Percentiles rank a stretch among this genome's conserved stretches.
phyloP scores from a whole-genome alignment of 2,888 invertebrate genomes.

The Tanaodytes sp. region DNA sequence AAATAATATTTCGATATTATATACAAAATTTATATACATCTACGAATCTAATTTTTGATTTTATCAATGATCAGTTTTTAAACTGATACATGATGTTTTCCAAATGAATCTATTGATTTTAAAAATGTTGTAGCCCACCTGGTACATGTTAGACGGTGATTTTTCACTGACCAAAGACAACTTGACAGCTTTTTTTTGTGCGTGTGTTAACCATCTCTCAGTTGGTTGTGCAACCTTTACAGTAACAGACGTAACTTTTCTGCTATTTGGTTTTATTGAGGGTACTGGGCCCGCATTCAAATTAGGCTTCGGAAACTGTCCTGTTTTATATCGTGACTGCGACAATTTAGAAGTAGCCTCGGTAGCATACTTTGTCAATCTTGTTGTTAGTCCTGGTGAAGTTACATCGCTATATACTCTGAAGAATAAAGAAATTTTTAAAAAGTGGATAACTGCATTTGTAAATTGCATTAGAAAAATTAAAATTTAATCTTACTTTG shows the following conservation, averaged over 20 bases:
- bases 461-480: too few relatives aligned
- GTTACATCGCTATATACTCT: constrained; percentile 66
- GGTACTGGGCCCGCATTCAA: constrained; percentile 65
- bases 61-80: too few relatives aligned
- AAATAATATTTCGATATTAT: too few relatives aligned
- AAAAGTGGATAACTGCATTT: too few relatives aligned
- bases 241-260: constrained; percentile 63
- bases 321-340: constrained; percentile 67
- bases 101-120: neutral
- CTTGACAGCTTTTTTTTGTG: constrained; percentile 58
- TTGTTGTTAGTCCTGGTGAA: constrained; percentile 67
- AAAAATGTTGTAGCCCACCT: neutral
- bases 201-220: constrained; percentile 58
- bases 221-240: constrained; percentile 69
- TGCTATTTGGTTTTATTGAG: constrained; percentile 61
- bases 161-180: constrained; percentile 17
- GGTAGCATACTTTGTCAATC: constrained; percentile 68
- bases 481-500: too few relatives aligned
- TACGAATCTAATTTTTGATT: too few relatives aligned
- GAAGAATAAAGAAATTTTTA: too few relatives aligned
- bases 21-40: too few relatives aligned
- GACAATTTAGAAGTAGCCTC: constrained; percentile 66
- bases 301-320: constrained; percentile 70
- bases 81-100: neutral
- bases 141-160: neutral